Conservation (phyloP, 2,797 vertebrate genomes). For the Nannoperca obscura region DNA sequence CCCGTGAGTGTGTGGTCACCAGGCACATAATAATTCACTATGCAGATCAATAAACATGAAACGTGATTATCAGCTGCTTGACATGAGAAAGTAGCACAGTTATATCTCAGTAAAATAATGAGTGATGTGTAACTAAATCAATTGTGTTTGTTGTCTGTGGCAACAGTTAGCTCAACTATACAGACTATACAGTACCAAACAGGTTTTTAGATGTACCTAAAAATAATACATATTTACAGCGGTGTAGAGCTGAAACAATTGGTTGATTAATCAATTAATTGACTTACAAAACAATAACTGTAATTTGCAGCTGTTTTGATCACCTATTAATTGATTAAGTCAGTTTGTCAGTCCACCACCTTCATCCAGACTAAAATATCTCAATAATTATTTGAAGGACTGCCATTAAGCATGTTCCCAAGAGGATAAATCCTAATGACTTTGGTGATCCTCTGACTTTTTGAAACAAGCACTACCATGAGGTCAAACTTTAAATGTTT, state of each 20-base stretch:
- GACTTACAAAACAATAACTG: neutral
- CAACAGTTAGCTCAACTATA: no score
- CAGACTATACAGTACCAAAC: neutral
- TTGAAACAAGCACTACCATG: neutral
- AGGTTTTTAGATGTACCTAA: neutral
- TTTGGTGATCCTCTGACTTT: neutral
- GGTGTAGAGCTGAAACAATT: neutral
- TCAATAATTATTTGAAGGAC: neutral
- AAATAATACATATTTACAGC: neutral
- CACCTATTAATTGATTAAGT: no score
- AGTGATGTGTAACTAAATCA: conserved; percentile 21
- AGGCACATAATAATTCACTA: conserved; percentile 68
- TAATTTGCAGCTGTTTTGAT: no score
- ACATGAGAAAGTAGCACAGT: conserved; percentile 28
- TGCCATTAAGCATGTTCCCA: neutral
- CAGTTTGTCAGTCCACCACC: neutral
- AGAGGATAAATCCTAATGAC: neutral
- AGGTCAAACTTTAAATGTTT: neutral
- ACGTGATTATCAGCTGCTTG: conserved; percentile 61
- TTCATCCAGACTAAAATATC: neutral
- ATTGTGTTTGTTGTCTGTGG: conserved; percentile 14
- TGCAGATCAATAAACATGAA: conserved; percentile 71
- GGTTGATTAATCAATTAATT: neutral
- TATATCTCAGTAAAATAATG: conserved; percentile 34
- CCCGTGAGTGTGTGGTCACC: conserved; percentile 39